phyloP scores from a whole-genome alignment of 2,113 vertebrate species.

The Steatornis caripensis region DNA sequence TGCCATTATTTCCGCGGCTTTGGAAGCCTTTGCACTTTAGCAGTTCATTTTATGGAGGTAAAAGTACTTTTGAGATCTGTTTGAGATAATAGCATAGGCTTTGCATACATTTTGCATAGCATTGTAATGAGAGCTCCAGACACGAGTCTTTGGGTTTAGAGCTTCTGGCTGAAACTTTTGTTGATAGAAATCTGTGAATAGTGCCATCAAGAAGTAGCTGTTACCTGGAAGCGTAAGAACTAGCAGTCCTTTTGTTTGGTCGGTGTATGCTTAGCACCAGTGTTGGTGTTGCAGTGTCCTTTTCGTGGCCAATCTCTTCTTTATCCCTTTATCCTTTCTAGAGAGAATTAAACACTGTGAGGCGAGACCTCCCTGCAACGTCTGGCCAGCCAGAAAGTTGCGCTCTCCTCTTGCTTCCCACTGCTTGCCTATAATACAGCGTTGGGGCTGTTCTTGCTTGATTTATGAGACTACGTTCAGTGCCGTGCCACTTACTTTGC shows the following conservation, averaged over 20 bases:
- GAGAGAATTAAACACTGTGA: background rate
- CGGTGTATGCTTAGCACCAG: too few relatives aligned
- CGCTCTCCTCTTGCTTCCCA: background rate
- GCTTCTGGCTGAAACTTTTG: background rate
- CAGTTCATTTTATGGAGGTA: slow-evolving; percentile 26
- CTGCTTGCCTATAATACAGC: background rate
- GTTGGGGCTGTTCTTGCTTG: background rate
- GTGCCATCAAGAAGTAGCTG: background rate
- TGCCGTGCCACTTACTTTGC: background rate
- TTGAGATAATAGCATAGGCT: background rate
- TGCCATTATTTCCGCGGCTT: slow-evolving; percentile 29
- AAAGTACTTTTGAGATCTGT: slow-evolving; percentile 17
- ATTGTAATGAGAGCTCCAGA: background rate
- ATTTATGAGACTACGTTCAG: background rate
- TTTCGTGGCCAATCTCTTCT: background rate
- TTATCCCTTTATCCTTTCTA: background rate
- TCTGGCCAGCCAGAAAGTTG: background rate
- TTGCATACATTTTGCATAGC: background rate
- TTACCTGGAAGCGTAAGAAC: background rate
- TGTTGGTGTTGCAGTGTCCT: background rate
- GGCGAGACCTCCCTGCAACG: background rate
- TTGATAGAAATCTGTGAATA: background rate
- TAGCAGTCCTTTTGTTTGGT: background rate
- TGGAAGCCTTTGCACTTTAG: slow-evolving; percentile 12
- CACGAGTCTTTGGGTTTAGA: background rate